Conservation (phyloP, 2,797 vertebrate genomes). For the Falco peregrinus region DNA sequence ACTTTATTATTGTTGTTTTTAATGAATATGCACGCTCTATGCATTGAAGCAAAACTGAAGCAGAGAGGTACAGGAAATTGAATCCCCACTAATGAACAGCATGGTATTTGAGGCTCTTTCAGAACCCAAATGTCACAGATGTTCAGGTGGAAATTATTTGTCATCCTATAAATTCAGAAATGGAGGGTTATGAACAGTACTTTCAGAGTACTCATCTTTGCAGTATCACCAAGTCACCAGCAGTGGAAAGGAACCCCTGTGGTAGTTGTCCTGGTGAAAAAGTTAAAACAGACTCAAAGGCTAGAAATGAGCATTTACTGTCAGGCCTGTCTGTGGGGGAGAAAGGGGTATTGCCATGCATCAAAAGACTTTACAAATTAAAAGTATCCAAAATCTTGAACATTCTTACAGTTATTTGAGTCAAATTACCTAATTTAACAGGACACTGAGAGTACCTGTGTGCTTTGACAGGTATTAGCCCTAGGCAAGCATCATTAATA, state of each 20-base stretch:
- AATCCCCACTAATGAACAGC: constrained; percentile 53
- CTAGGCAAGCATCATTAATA: background rate
- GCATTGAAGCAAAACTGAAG: constrained; percentile 56
- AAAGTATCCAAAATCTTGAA: background rate
- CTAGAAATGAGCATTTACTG: background rate
- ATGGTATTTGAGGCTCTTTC: constrained; percentile 39
- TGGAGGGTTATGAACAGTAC: background rate
- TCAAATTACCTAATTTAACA: background rate
- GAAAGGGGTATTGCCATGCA: background rate
- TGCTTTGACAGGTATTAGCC: background rate
- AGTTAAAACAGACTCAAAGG: background rate
- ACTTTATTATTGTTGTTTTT: constrained; percentile 60
- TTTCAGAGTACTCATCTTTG: background rate
- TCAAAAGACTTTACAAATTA: constrained; percentile 6
- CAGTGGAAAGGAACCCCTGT: background rate
- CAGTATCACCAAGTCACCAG: background rate
- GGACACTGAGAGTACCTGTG: background rate
- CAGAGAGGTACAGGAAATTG: constrained; percentile 54
- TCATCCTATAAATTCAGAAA: background rate
- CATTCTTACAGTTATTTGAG: background rate
- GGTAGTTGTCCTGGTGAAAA: background rate
- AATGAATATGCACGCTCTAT: constrained; percentile 49
- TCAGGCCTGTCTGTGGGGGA: background rate
- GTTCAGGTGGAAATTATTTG: constrained; percentile 60
- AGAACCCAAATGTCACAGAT: constrained; percentile 52